Base-by-base conservation (phyloP, 2,797 vertebrate species). In the Mycteria americana region DNA sequence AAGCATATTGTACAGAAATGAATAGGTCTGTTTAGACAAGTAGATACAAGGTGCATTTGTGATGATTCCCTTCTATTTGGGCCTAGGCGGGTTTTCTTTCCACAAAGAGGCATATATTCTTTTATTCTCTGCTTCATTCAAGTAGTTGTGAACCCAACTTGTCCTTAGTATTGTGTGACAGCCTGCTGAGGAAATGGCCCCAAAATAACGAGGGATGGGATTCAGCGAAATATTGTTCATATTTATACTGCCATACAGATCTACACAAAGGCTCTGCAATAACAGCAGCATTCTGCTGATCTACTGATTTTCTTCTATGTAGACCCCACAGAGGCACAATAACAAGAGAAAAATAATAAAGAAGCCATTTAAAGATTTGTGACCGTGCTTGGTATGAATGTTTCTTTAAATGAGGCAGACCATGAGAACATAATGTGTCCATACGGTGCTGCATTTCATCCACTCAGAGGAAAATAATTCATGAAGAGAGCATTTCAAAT, bases 121-220 rank as follows among this genome's bases (percentile, higher is more conserved):
- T 98, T 98, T 98, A 98, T 98, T 98, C 97, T 98, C 95, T 88
- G 77, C 95, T 97, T 98, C 97, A 97, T 97, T 98, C 89, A 95
- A 94, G 96, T 89, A 97, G 96, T 92, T 94, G 92, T 97, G 96
- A 97, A 97, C 96, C 90, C 96, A 97, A 97, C 97, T 97, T 98
- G 95, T 98, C 97, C 97, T 97, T 97, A 96, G 95, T 93, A 97
- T 97, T 97, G 88, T 96, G 70, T 88, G 96, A 97, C 93, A 95
- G 84, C 97, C 97, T 96, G 97, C 98, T 98, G 98, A 67, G 97
- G 97, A 98, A 98, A 98, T 98, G 96, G 96, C 95, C 96, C 73
- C 93, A 94, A 98, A 98, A 98, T 98, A 98, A 98, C 96, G 96
- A 98, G 89, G 92, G 95, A 96, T 93, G 95, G 97, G 94, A 97